These are phyloP conservation scores for Serrognathus titanus DNA, from an alignment of 2,888 invertebrate genomes.

Conservation along the genomic window DNA sequence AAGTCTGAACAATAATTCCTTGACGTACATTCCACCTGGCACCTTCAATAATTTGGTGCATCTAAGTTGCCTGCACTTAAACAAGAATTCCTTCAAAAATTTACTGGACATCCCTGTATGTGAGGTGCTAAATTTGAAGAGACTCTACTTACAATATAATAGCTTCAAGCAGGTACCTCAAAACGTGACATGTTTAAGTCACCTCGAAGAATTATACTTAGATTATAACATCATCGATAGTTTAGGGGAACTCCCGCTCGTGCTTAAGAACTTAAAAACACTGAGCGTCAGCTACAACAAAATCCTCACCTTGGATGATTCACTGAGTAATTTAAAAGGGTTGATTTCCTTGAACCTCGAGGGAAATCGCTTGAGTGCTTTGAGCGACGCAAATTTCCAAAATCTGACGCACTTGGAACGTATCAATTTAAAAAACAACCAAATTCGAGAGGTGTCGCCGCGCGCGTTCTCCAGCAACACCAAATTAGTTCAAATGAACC, in stretches of 20 bases:
- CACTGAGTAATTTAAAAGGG: neutral
- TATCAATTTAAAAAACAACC: conserved; percentile 21
- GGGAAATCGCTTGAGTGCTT: neutral
- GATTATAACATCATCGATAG: conserved; percentile 15
- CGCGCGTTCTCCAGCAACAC: conserved; percentile 6
- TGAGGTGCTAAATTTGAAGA: conserved; percentile 5
- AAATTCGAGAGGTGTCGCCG: conserved; percentile 13
- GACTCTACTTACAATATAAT: conserved; percentile 13
- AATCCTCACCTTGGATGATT: conserved; percentile 12
- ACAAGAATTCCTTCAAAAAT: conserved; percentile 10
- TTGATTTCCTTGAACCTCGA: neutral
- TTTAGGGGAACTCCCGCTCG: neutral
- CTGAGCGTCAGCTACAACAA: conserved; percentile 21
- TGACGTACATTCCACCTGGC: neutral
- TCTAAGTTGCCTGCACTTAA: conserved; percentile 6
- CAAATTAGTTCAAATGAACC: conserved; percentile 7
- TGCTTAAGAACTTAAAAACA: neutral
- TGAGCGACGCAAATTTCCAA: neutral
- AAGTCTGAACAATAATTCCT: conserved; percentile 7
- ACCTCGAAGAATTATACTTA: conserved; percentile 15
- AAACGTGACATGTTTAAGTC: conserved; percentile 10
- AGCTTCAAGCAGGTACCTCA: conserved; percentile 3
- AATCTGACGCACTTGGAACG: neutral
- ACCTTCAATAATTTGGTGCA: neutral
- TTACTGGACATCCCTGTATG: neutral